Conservation (phyloP, 2,113 vertebrate species). For the Xenotilapia longispinis region DNA sequence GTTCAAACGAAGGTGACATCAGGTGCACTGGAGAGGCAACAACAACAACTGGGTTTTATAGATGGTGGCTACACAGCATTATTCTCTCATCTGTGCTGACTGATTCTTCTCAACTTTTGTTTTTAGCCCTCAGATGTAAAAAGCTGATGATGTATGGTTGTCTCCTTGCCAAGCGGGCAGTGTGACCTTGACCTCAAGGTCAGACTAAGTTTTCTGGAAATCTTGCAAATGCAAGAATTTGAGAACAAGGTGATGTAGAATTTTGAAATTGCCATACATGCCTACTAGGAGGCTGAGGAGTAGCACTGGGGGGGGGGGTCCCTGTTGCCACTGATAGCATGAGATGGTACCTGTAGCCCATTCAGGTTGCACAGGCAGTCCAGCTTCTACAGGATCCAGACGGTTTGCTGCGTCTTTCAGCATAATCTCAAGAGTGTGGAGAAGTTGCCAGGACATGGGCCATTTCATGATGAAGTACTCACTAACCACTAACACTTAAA, state of each 20-base stretch:
- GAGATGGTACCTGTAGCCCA: not conserved
- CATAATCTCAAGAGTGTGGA: not conserved
- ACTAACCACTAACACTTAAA: not conserved
- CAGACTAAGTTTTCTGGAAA: not conserved
- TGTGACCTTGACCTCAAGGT: not conserved
- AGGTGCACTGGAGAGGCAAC: not conserved
- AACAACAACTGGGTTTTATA: not conserved
- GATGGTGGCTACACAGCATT: not conserved
- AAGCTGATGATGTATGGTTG: not conserved
- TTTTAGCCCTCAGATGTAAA: not conserved
- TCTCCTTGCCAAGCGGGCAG: rapidly evolving
- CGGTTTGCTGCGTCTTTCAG: rapidly evolving
- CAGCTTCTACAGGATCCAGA: not conserved
- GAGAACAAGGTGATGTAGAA: not conserved
- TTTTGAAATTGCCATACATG: rapidly evolving
- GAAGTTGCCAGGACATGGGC: not conserved
- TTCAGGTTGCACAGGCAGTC: not conserved
- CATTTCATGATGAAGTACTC: not conserved
- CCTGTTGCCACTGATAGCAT: not conserved
- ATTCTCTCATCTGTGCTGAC: not conserved
- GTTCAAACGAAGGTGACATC: rapidly evolving
- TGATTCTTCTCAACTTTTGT: rapidly evolving
- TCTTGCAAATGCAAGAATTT: not conserved
- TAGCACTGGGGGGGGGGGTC: not conserved
- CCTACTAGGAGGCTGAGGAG: not conserved